Base-by-base conservation (phyloP, 2,797 vertebrate species). In the Oreortyx pictus region DNA sequence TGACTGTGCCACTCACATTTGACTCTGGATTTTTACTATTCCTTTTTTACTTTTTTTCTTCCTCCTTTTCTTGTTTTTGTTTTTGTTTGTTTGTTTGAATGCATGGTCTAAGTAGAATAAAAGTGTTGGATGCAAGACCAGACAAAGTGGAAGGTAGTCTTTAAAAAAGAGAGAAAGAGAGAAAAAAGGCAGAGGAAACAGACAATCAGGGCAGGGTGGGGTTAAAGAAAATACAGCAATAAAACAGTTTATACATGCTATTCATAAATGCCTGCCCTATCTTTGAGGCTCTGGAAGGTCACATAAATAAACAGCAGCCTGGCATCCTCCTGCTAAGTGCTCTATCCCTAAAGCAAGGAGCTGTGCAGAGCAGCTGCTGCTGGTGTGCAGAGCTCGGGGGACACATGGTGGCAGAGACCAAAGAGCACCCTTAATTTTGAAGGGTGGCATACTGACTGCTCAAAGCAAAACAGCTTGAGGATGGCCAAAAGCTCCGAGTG, bases 21-120 rank as follows among this genome's bases (percentile, higher is more conserved):
- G 97, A 97, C 97, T 98, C 97, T 76, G 81, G 97, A 97, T 98
- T 98, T 98, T 98, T 98, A 92, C 97, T 96, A 88, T 98, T 97
- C 97, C 97, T 96, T 83, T 95, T 78, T 97, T 89, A 74, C 89
- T 94, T 96, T 4, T 31, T 47, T 67, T 24, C 7, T 31, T 39
- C 18, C 3, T 79, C 25, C 27, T 10, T 41, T 43, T 14, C 3
- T 39, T 11, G 3, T 6, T 17, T 25, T 29, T 11, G 8, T 13
- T n/a, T 23, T 5, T 39, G 9, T 14, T 7, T 6, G 10, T 19
- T 31, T 7, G 4, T 31, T 84, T 93, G 93, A 96, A 95, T 96
- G 82, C 73, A 29, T 90, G 90, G 88, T 90, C 89, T 84, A 92
- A 95, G 94, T 97, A 97, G 95, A 97, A 97, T 96, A 97, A 97